Conservation (phyloP, 2,888 invertebrate species). For the Caenorhabditis sp. region DNA sequence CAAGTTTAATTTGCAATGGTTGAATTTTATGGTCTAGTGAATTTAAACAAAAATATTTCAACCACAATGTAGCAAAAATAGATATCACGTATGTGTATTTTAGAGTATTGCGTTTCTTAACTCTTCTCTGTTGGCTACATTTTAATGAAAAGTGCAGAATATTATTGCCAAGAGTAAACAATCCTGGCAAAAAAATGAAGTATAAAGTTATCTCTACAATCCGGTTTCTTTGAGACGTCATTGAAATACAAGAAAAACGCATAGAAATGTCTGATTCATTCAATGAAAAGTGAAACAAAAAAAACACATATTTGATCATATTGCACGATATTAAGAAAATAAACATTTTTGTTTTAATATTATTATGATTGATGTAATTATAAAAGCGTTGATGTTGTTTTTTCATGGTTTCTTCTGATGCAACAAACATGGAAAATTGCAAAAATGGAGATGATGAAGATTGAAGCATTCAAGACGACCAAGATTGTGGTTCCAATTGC, state of each 20-base stretch:
- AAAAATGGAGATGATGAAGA: conserved; percentile 27
- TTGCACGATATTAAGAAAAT: conserved; percentile 12
- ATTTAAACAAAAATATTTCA: too few relatives aligned
- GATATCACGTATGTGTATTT: too few relatives aligned
- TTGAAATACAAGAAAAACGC: background rate
- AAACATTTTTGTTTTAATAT: background rate
- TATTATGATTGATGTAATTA: conserved; percentile 6
- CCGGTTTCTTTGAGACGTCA: conserved; percentile 9
- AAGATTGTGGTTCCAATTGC: conserved; percentile 42
- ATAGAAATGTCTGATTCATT: background rate
- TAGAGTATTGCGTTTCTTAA: too few relatives aligned
- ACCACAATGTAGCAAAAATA: too few relatives aligned
- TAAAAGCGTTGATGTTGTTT: conserved; percentile 26
- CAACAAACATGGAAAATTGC: conserved; percentile 35
- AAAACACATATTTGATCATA: conserved; percentile 5
- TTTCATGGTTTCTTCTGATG: conserved; percentile 20
- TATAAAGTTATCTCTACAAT: background rate
- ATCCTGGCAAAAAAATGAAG: background rate
- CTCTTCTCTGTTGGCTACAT: too few relatives aligned
- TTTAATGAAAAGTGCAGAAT: too few relatives aligned
- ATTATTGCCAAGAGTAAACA: background rate
- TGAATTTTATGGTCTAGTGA: too few relatives aligned
- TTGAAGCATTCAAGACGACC: conserved; percentile 38
- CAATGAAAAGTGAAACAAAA: background rate
- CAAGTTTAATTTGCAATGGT: too few relatives aligned